Conservation (phyloP, 2,888 invertebrate genomes). For the Patella caerulea region DNA sequence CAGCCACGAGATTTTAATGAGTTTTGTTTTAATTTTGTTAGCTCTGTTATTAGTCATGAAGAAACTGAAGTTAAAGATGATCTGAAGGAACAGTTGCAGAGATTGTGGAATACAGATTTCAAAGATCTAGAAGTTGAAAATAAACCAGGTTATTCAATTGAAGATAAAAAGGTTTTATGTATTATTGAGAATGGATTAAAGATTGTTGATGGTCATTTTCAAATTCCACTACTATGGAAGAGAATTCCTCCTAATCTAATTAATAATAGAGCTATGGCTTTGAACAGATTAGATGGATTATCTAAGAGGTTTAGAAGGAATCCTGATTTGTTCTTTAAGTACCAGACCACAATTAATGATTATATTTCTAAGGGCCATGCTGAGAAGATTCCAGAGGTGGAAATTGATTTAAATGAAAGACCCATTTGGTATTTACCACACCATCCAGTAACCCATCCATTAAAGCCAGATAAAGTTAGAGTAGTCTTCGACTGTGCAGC, state of each 20-base stretch:
- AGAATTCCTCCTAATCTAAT: neutral
- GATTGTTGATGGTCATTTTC: neutral
- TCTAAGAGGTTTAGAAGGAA: neutral
- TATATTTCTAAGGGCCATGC: neutral
- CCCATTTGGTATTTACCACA: constrained; percentile 3
- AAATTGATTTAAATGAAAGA: neutral
- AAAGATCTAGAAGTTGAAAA: neutral
- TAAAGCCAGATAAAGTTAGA: neutral
- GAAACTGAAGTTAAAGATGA: neutral
- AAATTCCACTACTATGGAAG: neutral
- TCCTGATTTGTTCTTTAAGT: neutral
- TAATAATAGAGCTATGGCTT: neutral
- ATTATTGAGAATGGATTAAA: neutral
- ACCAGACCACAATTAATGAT: neutral
- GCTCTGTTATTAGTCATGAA: neutral
- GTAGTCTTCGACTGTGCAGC: neutral
- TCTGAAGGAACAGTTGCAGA: neutral
- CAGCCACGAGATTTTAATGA: neutral
- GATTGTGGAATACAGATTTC: constrained; percentile 2
- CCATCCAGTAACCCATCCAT: constrained; percentile 1
- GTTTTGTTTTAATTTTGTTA: neutral
- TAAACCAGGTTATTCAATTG: neutral
- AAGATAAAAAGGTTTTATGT: neutral
- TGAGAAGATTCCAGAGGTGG: neutral
- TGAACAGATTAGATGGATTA: neutral